phyloP scores from a whole-genome alignment of 2,797 vertebrate species.

The Cossypha heuglini region DNA sequence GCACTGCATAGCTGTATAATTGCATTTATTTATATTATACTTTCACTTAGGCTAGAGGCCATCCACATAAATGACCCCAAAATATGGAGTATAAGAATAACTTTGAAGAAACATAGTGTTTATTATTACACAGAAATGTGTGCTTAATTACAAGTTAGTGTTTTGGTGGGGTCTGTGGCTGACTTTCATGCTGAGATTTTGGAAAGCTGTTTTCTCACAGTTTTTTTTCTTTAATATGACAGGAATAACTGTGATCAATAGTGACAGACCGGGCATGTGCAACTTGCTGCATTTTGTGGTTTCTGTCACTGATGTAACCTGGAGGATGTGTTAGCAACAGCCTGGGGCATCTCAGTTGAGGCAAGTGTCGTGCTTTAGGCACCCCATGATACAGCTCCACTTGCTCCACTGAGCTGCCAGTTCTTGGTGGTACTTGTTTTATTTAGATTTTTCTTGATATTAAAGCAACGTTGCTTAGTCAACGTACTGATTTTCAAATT shows the following conservation, averaged over 20 bases:
- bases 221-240: neutral
- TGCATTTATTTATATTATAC: neutral
- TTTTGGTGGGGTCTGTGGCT: neutral
- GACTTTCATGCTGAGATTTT: neutral
- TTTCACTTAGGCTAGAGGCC: neutral
- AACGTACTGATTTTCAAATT: neutral
- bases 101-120: neutral
- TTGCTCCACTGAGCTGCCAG: neutral
- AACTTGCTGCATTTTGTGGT: neutral
- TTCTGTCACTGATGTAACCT: neutral
- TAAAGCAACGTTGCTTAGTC: neutral
- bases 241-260: neutral
- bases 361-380: neutral
- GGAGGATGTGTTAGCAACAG: neutral
- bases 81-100: neutral
- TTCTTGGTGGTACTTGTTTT: neutral
- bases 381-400: neutral
- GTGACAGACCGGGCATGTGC: neutral
- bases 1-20: neutral
- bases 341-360: neutral
- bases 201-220: neutral
- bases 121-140: neutral
- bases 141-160: neutral
- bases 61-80: neutral
- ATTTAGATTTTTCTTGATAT: neutral